Percentiles rank a stretch among this genome's conserved stretches.
Conservation (phyloP, 2,113 vertebrate genomes). For the Antennarius striatus region DNA sequence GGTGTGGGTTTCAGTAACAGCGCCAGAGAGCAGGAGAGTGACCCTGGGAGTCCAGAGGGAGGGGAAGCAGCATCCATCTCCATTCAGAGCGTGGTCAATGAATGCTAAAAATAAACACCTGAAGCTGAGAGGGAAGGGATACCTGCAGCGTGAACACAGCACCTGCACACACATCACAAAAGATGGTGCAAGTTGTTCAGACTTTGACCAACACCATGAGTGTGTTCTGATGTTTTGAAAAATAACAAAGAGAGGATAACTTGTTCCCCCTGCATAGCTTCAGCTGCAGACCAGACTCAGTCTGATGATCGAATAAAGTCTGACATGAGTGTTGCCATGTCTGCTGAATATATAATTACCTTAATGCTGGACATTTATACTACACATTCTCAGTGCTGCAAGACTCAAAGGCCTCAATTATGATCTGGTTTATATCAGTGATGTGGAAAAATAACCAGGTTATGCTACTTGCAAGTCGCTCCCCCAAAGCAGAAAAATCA, state of each 20-base stretch:
- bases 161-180: slow-evolving; percentile 1
- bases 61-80: slow-evolving; percentile 49
- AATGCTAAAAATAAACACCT: slow-evolving; percentile 48
- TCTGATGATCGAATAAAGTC: slow-evolving; percentile 10
- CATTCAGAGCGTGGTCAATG: slow-evolving; percentile 37
- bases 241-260: too few relatives aligned
- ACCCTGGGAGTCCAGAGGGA: slow-evolving; percentile 27
- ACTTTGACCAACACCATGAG: too few relatives aligned
- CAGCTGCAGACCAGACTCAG: neutral
- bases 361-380: slow-evolving; percentile 34
- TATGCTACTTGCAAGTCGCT: too few relatives aligned
- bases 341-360: slow-evolving; percentile 56
- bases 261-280: neutral
- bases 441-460: neutral
- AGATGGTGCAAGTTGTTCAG: neutral
- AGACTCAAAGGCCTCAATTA: slow-evolving; percentile 9
- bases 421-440: slow-evolving; percentile 6
- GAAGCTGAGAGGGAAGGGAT: slow-evolving; percentile 27
- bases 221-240: too few relatives aligned
- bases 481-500: too few relatives aligned
- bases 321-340: slow-evolving; percentile 24
- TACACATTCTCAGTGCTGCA: neutral
- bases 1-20: slow-evolving; percentile 14
- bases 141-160: slow-evolving; percentile 6
- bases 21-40: slow-evolving; percentile 11